phyloP scores from a whole-genome alignment of 1,140 invertebrate species.

The Calosoma granatense region DNA sequence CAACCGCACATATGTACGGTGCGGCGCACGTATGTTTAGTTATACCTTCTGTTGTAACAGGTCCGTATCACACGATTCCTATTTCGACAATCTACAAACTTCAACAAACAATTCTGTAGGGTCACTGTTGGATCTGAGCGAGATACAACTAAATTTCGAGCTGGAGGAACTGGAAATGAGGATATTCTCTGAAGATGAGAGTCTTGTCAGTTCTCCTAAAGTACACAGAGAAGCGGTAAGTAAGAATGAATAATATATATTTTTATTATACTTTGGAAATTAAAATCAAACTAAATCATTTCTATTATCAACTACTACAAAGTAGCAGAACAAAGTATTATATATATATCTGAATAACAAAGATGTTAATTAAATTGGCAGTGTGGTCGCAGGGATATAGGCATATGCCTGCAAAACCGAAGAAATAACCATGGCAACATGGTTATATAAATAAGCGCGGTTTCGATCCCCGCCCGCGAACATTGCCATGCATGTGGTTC shows the following conservation, averaged over 20 bases:
- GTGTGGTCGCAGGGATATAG: too few species aligned
- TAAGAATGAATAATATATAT: neutral
- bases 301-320: too few species aligned
- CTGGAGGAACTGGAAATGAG: constrained; percentile 75
- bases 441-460: too few species aligned
- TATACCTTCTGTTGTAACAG: constrained; percentile 28
- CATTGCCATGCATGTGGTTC: too few species aligned
- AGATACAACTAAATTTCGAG: constrained; percentile 72
- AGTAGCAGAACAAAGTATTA: too few species aligned
- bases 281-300: too few species aligned
- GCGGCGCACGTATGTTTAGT: constrained; percentile 26
- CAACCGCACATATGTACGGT: constrained; percentile 26
- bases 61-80: constrained; percentile 85
- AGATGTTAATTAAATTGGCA: too few species aligned
- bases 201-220: constrained; percentile 43
- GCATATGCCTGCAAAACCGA: too few species aligned
- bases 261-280: too few species aligned
- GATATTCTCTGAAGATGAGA: constrained; percentile 78
- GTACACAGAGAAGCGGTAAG: constrained; percentile 35
- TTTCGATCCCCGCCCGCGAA: too few species aligned
- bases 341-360: too few species aligned
- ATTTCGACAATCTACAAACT: constrained; percentile 63
- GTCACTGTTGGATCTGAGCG: constrained; percentile 57
- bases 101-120: constrained; percentile 39
- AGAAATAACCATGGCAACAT: too few species aligned